Percentiles rank a stretch among this genome's conserved stretches.
These are phyloP conservation scores for Hybos culiciformis DNA, from an alignment of 2,888 invertebrate genomes.

Conservation along the genomic window DNA sequence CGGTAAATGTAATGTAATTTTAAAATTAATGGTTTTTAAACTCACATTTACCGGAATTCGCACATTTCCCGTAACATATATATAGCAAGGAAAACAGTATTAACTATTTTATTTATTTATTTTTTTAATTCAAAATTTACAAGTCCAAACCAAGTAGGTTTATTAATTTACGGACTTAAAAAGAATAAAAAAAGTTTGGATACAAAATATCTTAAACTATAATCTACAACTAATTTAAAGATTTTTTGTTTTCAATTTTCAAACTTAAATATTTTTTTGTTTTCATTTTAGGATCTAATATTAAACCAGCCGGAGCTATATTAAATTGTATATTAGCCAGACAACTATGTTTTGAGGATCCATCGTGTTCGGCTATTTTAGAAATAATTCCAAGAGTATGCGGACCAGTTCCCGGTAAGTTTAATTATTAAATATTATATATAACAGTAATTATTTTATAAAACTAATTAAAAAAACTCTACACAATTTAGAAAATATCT, in stretches of 20 bases:
- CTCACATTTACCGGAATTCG: no score
- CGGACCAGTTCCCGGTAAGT: conserved; percentile 80
- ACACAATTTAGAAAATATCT: no score
- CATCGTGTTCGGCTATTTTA: conserved; percentile 77
- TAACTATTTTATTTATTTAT: no score
- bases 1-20: no score
- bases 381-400: conserved; percentile 85
- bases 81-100: no score
- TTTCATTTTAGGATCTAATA: conserved; percentile 54
- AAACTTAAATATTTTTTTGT: conserved; percentile 5
- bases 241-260: neutral
- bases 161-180: neutral
- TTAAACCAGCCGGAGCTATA: conserved; percentile 65
- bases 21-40: no score
- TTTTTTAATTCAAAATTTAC: no score
- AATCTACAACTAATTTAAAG: neutral
- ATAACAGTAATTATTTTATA: no score
- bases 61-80: no score
- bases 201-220: no score
- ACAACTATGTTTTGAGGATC: conserved; percentile 79
- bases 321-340: conserved; percentile 79
- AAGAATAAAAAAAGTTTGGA: neutral
- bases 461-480: no score
- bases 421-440: no score
- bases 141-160: neutral